A percentile compares a stretch with the other conserved stretches of the same genome.
phyloP scores from a whole-genome alignment of 2,113 vertebrate genomes.

The Limnothrissa miodon region DNA sequence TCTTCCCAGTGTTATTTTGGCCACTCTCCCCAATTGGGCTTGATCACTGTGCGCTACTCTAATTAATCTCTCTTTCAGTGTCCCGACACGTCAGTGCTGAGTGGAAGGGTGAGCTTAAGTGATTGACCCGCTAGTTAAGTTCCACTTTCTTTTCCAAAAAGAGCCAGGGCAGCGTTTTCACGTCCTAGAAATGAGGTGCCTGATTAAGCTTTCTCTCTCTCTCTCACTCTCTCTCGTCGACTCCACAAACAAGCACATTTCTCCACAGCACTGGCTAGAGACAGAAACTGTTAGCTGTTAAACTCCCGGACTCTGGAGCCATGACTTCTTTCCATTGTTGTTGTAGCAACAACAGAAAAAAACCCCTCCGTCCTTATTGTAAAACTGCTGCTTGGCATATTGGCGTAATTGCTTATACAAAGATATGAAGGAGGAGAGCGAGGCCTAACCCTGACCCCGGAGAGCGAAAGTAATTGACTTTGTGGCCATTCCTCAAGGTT shows the following conservation, averaged over 20 bases:
- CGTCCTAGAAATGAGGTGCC: slow-evolving; percentile 49
- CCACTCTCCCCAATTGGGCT: slow-evolving; percentile 16
- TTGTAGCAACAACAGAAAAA: slow-evolving; percentile 27
- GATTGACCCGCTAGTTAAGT: slow-evolving; percentile 25
- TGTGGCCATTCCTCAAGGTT: slow-evolving; percentile 11
- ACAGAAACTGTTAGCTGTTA: slow-evolving; percentile 23
- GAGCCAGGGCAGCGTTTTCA: slow-evolving; percentile 59
- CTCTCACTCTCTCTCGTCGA: slow-evolving; percentile 31
- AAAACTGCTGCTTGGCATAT: slow-evolving; percentile 56
- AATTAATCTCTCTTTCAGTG: slow-evolving; percentile 19
- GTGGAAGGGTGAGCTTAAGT: slow-evolving; percentile 16
- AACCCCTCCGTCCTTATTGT: slow-evolving; percentile 40
- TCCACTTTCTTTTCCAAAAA: slow-evolving; percentile 34
- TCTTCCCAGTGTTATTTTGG: slow-evolving; percentile 12
- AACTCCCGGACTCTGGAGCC: slow-evolving; percentile 11
- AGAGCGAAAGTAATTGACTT: slow-evolving; percentile 4
- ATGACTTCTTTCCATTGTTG: background rate
- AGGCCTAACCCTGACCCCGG: background rate
- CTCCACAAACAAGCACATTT: slow-evolving; percentile 27
- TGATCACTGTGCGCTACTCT: slow-evolving; percentile 28
- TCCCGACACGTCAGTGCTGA: slow-evolving; percentile 5
- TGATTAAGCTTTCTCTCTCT: slow-evolving; percentile 44
- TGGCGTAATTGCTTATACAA: slow-evolving; percentile 51
- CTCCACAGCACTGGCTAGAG: slow-evolving; percentile 19
- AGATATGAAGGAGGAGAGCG: slow-evolving; percentile 36